Base-by-base conservation (phyloP, 1,140 invertebrate genomes). In the Stegodyphus dumicola region DNA sequence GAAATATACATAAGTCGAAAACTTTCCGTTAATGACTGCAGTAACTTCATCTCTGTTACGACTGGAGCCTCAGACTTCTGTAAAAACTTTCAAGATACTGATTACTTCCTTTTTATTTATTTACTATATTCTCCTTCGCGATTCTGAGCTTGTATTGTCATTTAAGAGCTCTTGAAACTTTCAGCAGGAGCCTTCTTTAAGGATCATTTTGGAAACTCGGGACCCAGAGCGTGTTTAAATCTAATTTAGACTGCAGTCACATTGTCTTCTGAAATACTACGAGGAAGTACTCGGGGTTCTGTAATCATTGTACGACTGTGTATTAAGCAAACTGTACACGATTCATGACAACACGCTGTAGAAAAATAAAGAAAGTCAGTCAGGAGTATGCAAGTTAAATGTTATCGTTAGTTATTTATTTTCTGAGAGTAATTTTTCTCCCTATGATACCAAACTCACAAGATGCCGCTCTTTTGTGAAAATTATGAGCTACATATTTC, bases 171-270 rank as follows among this genome's bases (percentile, higher is more conserved):
- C 69, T 53, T n/a, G n/a, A n/a, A n/a, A n/a, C n/a, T n/a, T n/a
- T n/a, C n/a, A 73, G 78, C 71, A 65, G 70, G 33, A 51, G 15
- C 69, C 66, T 70, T 17, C 52, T 69, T 79, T 69, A 81, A 74
- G 60, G 53, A 66, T 51, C 79, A 56, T 81, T 81, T 56, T 70
- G n/a, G 53, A 66, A 81, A 15, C 70, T 81, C 15, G 17, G 70
- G 53, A 70, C 60, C 70, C 79, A 80, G 48, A 10, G 56, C 18
- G 78, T 53, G 56, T 81, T 81, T 73, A 67, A 81, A 81, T 81
- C 70, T 49, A 81, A 81, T 81, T 81, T 71, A 11, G 79, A 81
- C 56, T 11, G 53, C 48, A 18, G 11, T 80, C 10, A 3, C 64
- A 73, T 71, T 60, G 51, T 81, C 48, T 17, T 79, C 65, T 53